Conservation (phyloP, 2,888 invertebrate genomes). For the Eubasilissa splendida region DNA sequence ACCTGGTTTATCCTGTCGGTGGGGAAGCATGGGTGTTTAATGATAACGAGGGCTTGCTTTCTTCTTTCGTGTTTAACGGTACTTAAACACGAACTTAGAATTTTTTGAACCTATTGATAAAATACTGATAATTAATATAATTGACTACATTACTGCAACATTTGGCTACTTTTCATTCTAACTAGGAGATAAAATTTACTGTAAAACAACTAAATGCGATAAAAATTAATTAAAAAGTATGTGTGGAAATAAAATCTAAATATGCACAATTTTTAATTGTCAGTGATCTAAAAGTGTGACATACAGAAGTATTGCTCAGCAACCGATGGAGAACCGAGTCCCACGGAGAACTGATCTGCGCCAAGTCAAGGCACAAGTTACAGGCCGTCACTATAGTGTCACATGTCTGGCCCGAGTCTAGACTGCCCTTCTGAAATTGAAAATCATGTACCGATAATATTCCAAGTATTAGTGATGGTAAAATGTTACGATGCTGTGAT, state of each 20-base stretch:
- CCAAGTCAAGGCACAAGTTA: slow-evolving; percentile 64
- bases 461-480: too few relatives aligned
- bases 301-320: slow-evolving; percentile 60
- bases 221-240: too few relatives aligned
- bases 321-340: slow-evolving; percentile 65
- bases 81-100: slow-evolving; percentile 66
- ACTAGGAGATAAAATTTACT: too few relatives aligned
- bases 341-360: slow-evolving; percentile 65
- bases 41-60: slow-evolving; percentile 66
- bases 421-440: slow-evolving; percentile 64
- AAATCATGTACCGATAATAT: not conserved
- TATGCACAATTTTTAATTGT: too few relatives aligned
- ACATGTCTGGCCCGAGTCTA: slow-evolving; percentile 65
- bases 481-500: too few relatives aligned
- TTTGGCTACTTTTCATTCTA: too few relatives aligned
- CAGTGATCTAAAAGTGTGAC: not conserved
- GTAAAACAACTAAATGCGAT: too few relatives aligned
- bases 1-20: slow-evolving; percentile 69
- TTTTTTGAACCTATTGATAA: slow-evolving; percentile 65
- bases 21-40: slow-evolving; percentile 71
- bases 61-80: slow-evolving; percentile 64
- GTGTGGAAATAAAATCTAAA: too few relatives aligned
- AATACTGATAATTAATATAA: not conserved
- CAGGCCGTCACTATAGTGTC: slow-evolving; percentile 66
- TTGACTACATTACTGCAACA: not conserved